phyloP scores from a whole-genome alignment of 2,888 invertebrate genomes.

The Seira sanloemensis region DNA sequence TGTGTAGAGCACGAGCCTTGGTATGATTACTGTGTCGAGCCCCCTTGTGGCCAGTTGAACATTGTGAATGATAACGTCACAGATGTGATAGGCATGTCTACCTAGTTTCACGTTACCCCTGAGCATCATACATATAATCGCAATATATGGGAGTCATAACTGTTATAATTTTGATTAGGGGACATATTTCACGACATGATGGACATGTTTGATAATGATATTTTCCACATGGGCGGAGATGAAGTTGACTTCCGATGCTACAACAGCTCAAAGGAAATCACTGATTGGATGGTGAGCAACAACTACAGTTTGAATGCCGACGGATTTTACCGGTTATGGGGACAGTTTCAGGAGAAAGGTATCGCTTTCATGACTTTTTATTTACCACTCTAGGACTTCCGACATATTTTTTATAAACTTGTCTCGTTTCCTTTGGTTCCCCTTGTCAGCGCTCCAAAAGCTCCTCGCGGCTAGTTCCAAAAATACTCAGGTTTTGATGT shows the following conservation, averaged over 20 bases:
- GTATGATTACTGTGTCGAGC: slow-evolving; percentile 85
- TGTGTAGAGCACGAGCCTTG: slow-evolving; percentile 87
- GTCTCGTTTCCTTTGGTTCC: slow-evolving; percentile 23
- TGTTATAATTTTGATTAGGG: slow-evolving; percentile 78
- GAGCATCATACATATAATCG: no score
- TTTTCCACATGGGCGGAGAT: slow-evolving; percentile 93
- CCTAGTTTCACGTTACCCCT: neutral
- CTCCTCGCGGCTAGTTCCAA: slow-evolving; percentile 75
- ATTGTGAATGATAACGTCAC: slow-evolving; percentile 84
- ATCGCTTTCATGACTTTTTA: neutral
- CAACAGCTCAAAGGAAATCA: slow-evolving; percentile 83
- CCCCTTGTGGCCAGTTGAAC: slow-evolving; percentile 90
- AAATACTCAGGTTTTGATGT: slow-evolving; percentile 82
- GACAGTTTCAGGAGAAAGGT: slow-evolving; percentile 70
- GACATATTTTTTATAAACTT: neutral
- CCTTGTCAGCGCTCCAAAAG: slow-evolving; percentile 25
- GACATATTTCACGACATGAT: slow-evolving; percentile 85
- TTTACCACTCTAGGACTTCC: no score
- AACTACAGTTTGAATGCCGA: slow-evolving; percentile 53
- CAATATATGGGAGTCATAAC: slow-evolving; percentile 79
- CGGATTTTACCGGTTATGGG: slow-evolving; percentile 77
- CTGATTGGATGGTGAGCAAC: slow-evolving; percentile 75
- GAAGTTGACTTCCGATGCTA: slow-evolving; percentile 88
- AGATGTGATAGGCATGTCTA: neutral
- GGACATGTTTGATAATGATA: slow-evolving; percentile 82